These are phyloP conservation scores for Thalpophila matura DNA, from an alignment of 2,888 invertebrate species.

Conservation along the genomic window DNA sequence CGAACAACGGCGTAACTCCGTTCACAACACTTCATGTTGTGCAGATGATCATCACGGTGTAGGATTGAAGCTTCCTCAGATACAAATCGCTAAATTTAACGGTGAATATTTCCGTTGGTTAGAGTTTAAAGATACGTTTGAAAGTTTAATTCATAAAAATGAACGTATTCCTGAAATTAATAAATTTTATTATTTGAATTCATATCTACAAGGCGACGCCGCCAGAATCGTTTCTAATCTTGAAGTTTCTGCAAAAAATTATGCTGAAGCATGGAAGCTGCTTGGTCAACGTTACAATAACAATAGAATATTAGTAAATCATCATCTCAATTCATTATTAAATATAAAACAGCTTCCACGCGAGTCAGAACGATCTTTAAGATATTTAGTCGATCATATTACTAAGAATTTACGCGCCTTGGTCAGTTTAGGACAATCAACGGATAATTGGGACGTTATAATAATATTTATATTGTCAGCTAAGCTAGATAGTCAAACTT, in stretches of 20 bases:
- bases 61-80: constrained; percentile 39
- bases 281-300: constrained; percentile 53
- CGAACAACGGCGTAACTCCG: constrained; percentile 5
- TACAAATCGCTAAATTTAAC: constrained; percentile 46
- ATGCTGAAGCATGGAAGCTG: constrained; percentile 56
- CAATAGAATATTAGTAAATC: constrained; percentile 29
- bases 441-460: constrained; percentile 54
- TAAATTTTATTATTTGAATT: constrained; percentile 51
- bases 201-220: constrained; percentile 55
- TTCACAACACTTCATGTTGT: constrained; percentile 7
- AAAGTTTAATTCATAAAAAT: constrained; percentile 49
- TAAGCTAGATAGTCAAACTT: constrained; percentile 50
- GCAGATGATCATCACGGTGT: constrained; percentile 5
- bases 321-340: constrained; percentile 51
- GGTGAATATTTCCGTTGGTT: constrained; percentile 54
- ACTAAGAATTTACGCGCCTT: constrained; percentile 60
- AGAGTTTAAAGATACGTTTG: constrained; percentile 54
- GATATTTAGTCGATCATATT: constrained; percentile 54
- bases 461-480: constrained; percentile 51
- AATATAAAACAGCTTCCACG: constrained; percentile 34
- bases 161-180: constrained; percentile 29
- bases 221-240: constrained; percentile 49
- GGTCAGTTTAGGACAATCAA: constrained; percentile 50
- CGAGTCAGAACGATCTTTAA: constrained; percentile 47
- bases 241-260: constrained; percentile 53